phyloP scores from a whole-genome alignment of 1,140 invertebrate genomes.

The Euborellia annulipes region DNA sequence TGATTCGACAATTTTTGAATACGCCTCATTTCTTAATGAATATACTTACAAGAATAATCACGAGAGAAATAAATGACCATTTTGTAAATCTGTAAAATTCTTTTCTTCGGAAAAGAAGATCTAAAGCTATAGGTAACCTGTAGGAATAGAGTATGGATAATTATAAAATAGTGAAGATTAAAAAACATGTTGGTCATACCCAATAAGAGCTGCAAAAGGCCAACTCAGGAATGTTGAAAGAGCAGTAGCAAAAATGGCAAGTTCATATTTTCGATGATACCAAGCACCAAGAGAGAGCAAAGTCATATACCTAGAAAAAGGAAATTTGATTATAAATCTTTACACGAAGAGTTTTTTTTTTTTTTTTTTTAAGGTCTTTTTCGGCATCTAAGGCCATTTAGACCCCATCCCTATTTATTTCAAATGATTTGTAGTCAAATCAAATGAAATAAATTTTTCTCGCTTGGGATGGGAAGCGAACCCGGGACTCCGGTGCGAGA shows the following conservation, averaged over 20 bases:
- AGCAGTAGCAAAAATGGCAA: conserved; percentile 72
- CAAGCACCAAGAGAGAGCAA: conserved; percentile 71
- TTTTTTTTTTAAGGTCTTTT: too few relatives aligned
- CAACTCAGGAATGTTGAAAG: conserved; percentile 65
- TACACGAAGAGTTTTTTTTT: too few relatives aligned
- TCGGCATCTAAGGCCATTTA: too few relatives aligned
- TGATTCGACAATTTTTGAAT: too few relatives aligned
- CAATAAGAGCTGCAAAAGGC: conserved; percentile 82
- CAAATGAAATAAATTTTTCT: too few relatives aligned
- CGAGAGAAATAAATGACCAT: conserved; percentile 34
- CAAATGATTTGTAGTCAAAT: too few relatives aligned
- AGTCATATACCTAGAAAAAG: conserved; percentile 54
- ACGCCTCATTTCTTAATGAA: too few relatives aligned
- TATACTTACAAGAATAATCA: conserved; percentile 42
- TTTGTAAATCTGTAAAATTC: conserved; percentile 37
- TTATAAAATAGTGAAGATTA: conserved; percentile 4
- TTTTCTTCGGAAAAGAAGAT: conserved; percentile 57
- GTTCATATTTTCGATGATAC: conserved; percentile 58
- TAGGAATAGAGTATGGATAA: conserved; percentile 14
- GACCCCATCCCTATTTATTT: too few relatives aligned
- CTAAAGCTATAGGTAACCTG: conserved; percentile 73
- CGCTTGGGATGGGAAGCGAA: too few relatives aligned
- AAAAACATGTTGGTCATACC: conserved; percentile 30
- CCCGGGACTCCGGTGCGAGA: too few relatives aligned
- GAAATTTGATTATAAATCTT: too few relatives aligned